phyloP scores from a whole-genome alignment of 1,140 invertebrate genomes.

The Penaeus vannamei region DNA sequence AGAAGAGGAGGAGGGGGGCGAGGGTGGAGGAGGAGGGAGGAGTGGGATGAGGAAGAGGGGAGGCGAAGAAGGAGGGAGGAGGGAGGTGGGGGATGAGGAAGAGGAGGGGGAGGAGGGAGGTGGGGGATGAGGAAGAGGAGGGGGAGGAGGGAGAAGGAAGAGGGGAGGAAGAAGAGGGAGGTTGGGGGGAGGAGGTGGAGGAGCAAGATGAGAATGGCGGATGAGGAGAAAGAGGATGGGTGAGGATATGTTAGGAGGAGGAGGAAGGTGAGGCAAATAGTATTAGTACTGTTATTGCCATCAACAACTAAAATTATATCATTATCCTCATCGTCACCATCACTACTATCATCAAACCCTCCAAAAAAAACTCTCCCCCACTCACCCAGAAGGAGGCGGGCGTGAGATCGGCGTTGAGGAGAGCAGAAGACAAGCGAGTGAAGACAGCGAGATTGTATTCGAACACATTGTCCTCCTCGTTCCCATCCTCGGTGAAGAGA shows the following conservation, averaged over 20 bases:
- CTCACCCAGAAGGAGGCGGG: neutral
- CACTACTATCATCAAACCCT: too few relatives aligned
- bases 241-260: too few relatives aligned
- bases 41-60: too few relatives aligned
- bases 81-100: neutral
- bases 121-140: neutral
- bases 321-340: too few relatives aligned
- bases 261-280: too few relatives aligned
- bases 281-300: too few relatives aligned
- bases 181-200: neutral
- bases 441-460: slow-evolving; percentile 42
- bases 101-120: neutral
- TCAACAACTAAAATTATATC: too few relatives aligned
- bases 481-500: slow-evolving; percentile 49
- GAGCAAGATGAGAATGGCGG: neutral
- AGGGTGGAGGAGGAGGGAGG: too few relatives aligned
- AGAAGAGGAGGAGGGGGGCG: too few relatives aligned
- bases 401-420: slow-evolving; percentile 34
- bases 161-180: neutral
- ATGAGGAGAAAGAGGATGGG: neutral
- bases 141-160: neutral
- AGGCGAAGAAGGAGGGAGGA: too few relatives aligned
- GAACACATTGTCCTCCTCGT: slow-evolving; percentile 35
- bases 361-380: too few relatives aligned
- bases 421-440: slow-evolving; percentile 10